Base-by-base conservation (phyloP, 2,888 invertebrate genomes). In the Cryptus armator region DNA sequence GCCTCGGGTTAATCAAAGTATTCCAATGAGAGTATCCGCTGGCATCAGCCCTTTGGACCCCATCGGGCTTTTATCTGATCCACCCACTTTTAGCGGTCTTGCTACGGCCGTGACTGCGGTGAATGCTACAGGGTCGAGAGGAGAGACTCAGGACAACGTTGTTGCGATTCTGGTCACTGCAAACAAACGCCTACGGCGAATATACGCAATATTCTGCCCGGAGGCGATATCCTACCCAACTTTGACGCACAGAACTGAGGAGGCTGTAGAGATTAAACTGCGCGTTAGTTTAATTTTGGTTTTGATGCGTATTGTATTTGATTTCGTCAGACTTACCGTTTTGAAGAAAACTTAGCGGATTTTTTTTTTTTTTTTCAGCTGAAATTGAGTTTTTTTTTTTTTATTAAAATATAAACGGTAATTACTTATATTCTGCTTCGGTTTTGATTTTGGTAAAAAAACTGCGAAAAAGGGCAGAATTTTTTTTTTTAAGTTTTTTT, bases 1-100 rank as follows among this genome's bases (percentile, higher is more conserved):
- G 70, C 43, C 70, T 68, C 70, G 88, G 87, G 89, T 91, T 91
- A 91, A 91, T 91, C 90, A 91, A 91, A 91, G 89, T 89, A 91
- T 90, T 89, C 89, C 90, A 90, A 89, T 89, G 87, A 87, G 85
- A 74, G 53, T 89, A 88, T 87, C 88, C 89, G 87, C 72, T 75
- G 86, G 86, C 89, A 86, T 88, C 87, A 81, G 86, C 88, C 87
- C 86, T 82, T 82, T 59, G 66, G 87, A 80, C 87, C 89, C 87
- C 84, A 80, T 83, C 85, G 83, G 86, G 87, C 90, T 90, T 91
- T 90, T 89, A 91, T 90, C 89, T 84, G 56, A 32, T 86, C 79
- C 83, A 84, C 86, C 87, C 89, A 85, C 83, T 44, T 70, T 62
- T 62, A 64, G 66, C 37, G 37, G 64, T 64, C 48, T 70, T 59